Base-by-base conservation (phyloP, 2,888 invertebrate genomes). In the Drosophila imparisetae region DNA sequence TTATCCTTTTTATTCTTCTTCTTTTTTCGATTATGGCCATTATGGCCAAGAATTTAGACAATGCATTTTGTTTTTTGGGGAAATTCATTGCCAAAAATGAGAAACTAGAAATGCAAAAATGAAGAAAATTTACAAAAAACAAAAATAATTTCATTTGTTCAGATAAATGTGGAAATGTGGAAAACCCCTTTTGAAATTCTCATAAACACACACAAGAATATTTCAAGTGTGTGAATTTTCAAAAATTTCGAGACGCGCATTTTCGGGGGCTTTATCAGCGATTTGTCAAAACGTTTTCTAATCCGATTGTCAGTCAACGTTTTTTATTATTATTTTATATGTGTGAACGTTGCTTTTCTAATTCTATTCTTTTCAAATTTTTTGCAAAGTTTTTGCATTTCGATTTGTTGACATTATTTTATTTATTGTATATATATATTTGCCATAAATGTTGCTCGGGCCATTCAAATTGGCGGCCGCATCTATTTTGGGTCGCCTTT, bases 231-330 rank as follows among this genome's bases (percentile, higher is more conserved):
- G 36, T 3, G 4, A 36, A 34, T 27, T 24, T 36, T 54, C 7
- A 11, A 18, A 24, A 6, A 21, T 21, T 30, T 21, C 11, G 50
- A 48, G 52, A 45, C 40, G 13, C 72, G n/a, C 40, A 67, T 45
- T 62, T 60, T 66, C 30, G 18, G 42, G 78, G 81, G 70, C 66
- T 86, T 86, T 75, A 70, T 40, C 50, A 50, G 18, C 81, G 70
- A 83, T 85, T 85, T 90, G 78, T 83, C 89, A 85, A 90, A 90
- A 83, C 73, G 89, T 62, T 90, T 89, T 72, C 68, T 83, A 89
- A 85, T 87, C 87, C 69, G 72, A 66, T 65, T 83, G 80, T 76
- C 74, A 66, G 66, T 66, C 42, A 60, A 48, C 49, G 34, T 54
- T n/a, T 8, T 58, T 59, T 60, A 38, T 42, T 21, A 42, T 52